Percentiles rank a stretch among this genome's conserved stretches.
Conservation (phyloP, 2,113 vertebrate species). For the Pantherophis guttatus region DNA sequence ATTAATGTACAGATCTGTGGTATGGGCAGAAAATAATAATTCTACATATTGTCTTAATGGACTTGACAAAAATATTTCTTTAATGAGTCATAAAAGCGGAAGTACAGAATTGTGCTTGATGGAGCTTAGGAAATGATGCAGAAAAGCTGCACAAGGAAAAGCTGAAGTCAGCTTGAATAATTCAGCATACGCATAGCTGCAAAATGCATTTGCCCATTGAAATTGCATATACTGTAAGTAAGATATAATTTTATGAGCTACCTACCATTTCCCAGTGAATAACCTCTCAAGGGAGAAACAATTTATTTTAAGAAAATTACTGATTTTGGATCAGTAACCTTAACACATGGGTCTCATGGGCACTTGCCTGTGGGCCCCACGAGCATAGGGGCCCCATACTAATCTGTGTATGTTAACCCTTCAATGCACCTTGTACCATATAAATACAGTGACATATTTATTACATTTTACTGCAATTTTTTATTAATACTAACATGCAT, state of each 20-base stretch:
- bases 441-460: too few species aligned
- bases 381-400: too few species aligned
- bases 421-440: too few species aligned
- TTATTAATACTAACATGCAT: too few species aligned
- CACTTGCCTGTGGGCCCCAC: too few species aligned
- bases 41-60: neutral
- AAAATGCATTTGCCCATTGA: neutral
- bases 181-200: neutral
- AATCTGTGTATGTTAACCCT: too few species aligned
- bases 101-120: neutral
- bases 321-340: too few species aligned
- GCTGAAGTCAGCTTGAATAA: neutral
- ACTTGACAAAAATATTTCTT: neutral
- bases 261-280: neutral
- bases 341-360: too few species aligned
- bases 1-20: neutral
- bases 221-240: neutral
- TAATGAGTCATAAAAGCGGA: conserved; percentile 2
- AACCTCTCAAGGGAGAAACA: neutral
- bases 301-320: neutral
- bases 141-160: neutral
- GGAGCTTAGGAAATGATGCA: neutral
- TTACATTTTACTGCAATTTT: too few species aligned
- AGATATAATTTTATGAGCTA: neutral
- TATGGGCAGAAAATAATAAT: neutral